phyloP scores from a whole-genome alignment of 1,140 invertebrate species.

The Tetragonula clypearis region DNA sequence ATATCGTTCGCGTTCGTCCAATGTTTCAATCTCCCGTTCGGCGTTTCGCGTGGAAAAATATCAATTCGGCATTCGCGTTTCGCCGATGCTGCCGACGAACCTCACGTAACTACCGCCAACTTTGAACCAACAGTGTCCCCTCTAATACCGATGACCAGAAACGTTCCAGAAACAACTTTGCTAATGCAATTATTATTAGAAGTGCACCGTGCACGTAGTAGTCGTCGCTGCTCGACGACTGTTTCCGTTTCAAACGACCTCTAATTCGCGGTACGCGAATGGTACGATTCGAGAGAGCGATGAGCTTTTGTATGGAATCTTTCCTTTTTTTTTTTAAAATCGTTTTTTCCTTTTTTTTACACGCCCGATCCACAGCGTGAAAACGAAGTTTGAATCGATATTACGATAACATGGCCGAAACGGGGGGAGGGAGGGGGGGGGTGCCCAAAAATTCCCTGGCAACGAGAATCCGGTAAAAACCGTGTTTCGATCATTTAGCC shows the following conservation, averaged over 20 bases:
- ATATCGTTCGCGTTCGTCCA: neutral
- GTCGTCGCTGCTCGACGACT: neutral
- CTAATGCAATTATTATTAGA: neutral
- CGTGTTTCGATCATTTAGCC: conserved; percentile 9
- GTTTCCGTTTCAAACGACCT: neutral
- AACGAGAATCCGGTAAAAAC: neutral
- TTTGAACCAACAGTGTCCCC: neutral
- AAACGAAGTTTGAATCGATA: conserved; percentile 6
- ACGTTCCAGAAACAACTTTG: neutral
- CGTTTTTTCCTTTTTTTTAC: neutral
- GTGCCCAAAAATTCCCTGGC: neutral
- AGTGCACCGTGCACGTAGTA: neutral
- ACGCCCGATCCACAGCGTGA: neutral
- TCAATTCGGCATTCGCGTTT: neutral
- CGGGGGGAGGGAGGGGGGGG: neutral
- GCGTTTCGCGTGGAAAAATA: neutral
- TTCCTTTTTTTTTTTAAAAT: neutral
- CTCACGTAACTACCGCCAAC: neutral
- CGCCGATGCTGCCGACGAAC: neutral
- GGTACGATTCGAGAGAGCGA: neutral
- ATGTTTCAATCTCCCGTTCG: neutral
- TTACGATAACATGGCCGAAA: neutral
- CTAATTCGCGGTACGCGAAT: neutral
- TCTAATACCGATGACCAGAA: neutral
- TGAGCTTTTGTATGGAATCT: neutral